Conservation (phyloP, 2,888 invertebrate species). For the Lithosia quadra region DNA sequence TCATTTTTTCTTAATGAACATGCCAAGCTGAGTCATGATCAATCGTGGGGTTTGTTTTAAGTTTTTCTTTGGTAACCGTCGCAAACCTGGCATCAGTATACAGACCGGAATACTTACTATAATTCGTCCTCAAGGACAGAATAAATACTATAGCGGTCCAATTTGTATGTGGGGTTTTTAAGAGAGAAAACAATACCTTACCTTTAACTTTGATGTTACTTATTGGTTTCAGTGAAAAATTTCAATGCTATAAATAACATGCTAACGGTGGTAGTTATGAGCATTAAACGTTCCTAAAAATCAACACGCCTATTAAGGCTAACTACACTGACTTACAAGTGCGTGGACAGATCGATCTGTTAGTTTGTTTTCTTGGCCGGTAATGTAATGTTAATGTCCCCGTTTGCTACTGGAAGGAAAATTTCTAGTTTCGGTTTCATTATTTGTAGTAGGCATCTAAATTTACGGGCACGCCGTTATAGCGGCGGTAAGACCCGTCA, state of each 20-base stretch:
- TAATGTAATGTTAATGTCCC: too few species aligned
- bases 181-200: neutral
- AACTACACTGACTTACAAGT: neutral
- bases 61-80: neutral
- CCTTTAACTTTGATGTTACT: neutral
- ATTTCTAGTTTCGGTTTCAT: too few species aligned
- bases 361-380: neutral
- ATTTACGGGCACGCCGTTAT: too few species aligned
- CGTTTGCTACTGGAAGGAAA: too few species aligned
- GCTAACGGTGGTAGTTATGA: neutral
- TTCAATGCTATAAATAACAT: too few species aligned
- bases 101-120: too few species aligned
- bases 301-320: neutral
- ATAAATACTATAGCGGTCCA: neutral
- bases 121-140: too few species aligned
- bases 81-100: neutral
- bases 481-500: too few species aligned
- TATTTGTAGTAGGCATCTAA: too few species aligned
- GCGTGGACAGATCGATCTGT: neutral
- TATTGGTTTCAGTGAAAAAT: neutral
- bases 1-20: too few species aligned
- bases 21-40: neutral
- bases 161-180: neutral
- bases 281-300: neutral
- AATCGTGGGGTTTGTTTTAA: neutral